A percentile compares a stretch with the other conserved stretches of the same genome.
Evolutionary conservation across 2,888 invertebrate genomes (phyloP).

Genomic region (Romanomermis culicivorax): DNA sequence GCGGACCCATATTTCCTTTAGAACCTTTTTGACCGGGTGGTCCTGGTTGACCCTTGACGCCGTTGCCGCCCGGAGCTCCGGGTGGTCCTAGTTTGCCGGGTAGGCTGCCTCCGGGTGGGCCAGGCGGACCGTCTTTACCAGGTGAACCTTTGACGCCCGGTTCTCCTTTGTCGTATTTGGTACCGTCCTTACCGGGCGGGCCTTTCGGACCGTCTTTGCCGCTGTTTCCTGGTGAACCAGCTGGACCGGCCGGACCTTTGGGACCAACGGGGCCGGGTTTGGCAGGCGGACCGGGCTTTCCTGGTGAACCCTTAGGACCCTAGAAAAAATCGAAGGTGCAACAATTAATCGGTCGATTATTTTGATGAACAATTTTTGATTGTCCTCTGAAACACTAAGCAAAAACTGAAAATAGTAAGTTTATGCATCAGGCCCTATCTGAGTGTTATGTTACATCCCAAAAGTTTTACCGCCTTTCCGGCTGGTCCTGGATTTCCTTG

Average conservation of each 20-base stretch:
- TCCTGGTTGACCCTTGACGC: not conserved
- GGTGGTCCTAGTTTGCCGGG: conserved; percentile 8
- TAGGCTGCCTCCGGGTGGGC: not conserved
- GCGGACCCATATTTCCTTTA: conserved; percentile 1
- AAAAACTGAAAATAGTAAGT: no score
- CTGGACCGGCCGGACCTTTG: conserved; percentile 44
- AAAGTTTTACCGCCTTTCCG: conserved; percentile 30
- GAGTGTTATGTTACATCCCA: no score
- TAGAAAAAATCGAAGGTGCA: no score
- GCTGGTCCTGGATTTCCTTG: conserved; percentile 45
- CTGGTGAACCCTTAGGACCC: conserved; percentile 42
- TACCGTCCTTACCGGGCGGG: conserved; percentile 3
- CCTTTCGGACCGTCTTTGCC: conserved; percentile 3
- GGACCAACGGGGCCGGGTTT: conserved; percentile 44
- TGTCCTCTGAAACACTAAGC: no score
- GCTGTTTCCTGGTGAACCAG: conserved; percentile 41
- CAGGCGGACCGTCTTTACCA: not conserved
- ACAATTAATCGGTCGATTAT: no score
- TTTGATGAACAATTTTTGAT: no score
- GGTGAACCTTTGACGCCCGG: conserved; percentile 4
- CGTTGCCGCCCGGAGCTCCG: conserved; percentile 4
- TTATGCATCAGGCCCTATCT: no score
- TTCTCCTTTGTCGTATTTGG: conserved; percentile 3
- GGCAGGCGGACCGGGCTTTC: conserved; percentile 43
- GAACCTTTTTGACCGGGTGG: conserved; percentile 6